phyloP scores from a whole-genome alignment of 2,888 invertebrate genomes.

The Sericinus montela region DNA sequence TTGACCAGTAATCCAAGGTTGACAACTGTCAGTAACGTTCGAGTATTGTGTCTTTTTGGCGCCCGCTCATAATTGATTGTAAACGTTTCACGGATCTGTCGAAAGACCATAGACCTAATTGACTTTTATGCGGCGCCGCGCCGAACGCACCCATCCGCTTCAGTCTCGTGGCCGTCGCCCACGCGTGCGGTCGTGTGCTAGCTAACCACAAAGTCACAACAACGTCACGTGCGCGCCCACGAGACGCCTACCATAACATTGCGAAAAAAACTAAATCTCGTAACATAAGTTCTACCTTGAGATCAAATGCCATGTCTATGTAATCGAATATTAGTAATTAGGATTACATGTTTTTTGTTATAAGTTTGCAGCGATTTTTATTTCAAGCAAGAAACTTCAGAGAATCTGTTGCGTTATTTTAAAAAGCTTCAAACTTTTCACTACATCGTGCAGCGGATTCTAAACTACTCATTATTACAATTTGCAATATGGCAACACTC shows the following conservation, averaged over 20 bases:
- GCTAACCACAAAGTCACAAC: slow-evolving; percentile 46
- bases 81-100: slow-evolving; percentile 28
- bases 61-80: slow-evolving; percentile 26
- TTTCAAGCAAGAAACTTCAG: too few species aligned
- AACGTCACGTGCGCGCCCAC: slow-evolving; percentile 74
- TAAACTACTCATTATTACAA: slow-evolving; percentile 39
- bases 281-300: slow-evolving; percentile 63
- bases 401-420: too few species aligned
- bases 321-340: too few species aligned
- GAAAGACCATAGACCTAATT: slow-evolving; percentile 32
- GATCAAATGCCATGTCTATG: slow-evolving; percentile 68
- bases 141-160: slow-evolving; percentile 35
- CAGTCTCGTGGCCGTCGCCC: slow-evolving; percentile 60
- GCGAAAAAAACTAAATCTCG: slow-evolving; percentile 69
- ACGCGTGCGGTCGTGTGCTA: slow-evolving; percentile 59
- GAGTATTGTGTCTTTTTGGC: slow-evolving; percentile 28
- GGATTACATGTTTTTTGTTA: too few species aligned
- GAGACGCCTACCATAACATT: slow-evolving; percentile 70
- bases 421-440: too few species aligned
- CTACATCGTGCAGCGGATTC: too few species aligned
- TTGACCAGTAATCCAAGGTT: slow-evolving; percentile 37
- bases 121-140: slow-evolving; percentile 25
- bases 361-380: too few species aligned
- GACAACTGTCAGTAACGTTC: slow-evolving; percentile 28
- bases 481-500: slow-evolving; percentile 60